Evolutionary conservation across 2,888 invertebrate species (phyloP).

Genomic region (Cistogaster globosa): DNA sequence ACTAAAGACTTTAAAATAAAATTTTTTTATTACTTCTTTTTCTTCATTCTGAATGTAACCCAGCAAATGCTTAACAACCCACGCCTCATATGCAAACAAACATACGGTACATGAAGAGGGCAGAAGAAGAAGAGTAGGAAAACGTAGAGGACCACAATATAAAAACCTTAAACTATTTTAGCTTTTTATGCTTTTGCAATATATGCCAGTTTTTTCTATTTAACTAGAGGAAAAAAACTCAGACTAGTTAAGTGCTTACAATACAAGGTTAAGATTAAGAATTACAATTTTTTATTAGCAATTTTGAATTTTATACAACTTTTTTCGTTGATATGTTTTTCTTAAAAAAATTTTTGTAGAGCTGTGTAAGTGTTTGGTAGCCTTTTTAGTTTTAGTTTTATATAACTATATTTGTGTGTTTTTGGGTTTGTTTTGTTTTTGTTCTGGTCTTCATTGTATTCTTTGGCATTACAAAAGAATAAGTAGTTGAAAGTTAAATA

Average conservation of each 20-base stretch:
- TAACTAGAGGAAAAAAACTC: slow-evolving; percentile 1
- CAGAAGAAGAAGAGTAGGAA: background rate
- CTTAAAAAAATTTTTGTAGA: slow-evolving; percentile 6
- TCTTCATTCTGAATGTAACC: slow-evolving; percentile 46
- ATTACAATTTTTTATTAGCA: slow-evolving; percentile 62
- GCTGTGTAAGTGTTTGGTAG: slow-evolving; percentile 44
- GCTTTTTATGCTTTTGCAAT: slow-evolving; percentile 12
- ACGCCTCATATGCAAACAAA: slow-evolving; percentile 42
- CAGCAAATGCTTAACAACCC: slow-evolving; percentile 69
- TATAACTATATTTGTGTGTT: slow-evolving; percentile 22
- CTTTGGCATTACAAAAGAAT: slow-evolving; percentile 30
- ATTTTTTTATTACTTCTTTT: slow-evolving; percentile 3
- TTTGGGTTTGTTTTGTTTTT: slow-evolving; percentile 5
- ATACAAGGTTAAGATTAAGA: slow-evolving; percentile 69
- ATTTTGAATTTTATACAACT: slow-evolving; percentile 45
- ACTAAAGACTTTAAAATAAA: slow-evolving; percentile 21
- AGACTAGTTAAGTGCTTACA: slow-evolving; percentile 60
- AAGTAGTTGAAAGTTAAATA: slow-evolving; percentile 67
- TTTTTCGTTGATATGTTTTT: slow-evolving; percentile 3
- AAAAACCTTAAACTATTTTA: slow-evolving; percentile 14
- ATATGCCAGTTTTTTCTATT: slow-evolving; percentile 13
- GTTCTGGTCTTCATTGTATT: background rate
- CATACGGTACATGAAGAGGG: background rate
- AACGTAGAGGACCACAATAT: slow-evolving; percentile 14
- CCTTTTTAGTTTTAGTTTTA: slow-evolving; percentile 42